Evolutionary conservation across 2,888 invertebrate genomes (phyloP).

Genomic region (Drosophila fulvimacula): DNA sequence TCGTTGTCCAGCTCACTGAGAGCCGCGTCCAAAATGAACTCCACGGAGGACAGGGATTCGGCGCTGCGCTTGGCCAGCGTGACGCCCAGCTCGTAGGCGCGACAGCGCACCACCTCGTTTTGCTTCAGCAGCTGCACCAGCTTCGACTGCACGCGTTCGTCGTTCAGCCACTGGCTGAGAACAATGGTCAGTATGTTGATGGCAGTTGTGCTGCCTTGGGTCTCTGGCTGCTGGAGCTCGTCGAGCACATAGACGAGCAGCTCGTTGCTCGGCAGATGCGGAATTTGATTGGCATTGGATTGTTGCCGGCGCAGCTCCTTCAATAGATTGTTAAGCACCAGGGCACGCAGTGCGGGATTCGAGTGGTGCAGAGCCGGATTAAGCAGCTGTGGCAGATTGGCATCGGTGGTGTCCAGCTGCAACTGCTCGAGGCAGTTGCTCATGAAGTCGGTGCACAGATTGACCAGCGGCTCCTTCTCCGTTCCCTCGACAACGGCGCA

Average conservation of each 20-base stretch:
- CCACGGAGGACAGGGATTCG: slow-evolving; percentile 87
- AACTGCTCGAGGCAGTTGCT: slow-evolving; percentile 86
- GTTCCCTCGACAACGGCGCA: slow-evolving; percentile 82
- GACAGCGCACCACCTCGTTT: slow-evolving; percentile 76
- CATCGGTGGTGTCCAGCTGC: slow-evolving; percentile 39
- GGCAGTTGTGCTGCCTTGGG: slow-evolving; percentile 70
- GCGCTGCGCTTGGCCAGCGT: slow-evolving; percentile 88
- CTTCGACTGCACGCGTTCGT: slow-evolving; percentile 56
- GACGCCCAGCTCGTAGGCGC: slow-evolving; percentile 86
- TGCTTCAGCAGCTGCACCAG: slow-evolving; percentile 64
- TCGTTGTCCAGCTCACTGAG: slow-evolving; percentile 88
- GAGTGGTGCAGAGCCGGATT: slow-evolving; percentile 88
- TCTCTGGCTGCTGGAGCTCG: slow-evolving; percentile 75
- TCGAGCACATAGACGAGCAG: slow-evolving; percentile 73
- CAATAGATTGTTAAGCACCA: slow-evolving; percentile 88
- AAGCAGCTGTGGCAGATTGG: slow-evolving; percentile 87
- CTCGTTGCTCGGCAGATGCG: slow-evolving; percentile 58
- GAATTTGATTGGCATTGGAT: slow-evolving; percentile 1
- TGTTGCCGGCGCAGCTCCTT: slow-evolving; percentile 63
- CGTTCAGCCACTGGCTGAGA: slow-evolving; percentile 62
- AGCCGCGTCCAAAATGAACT: slow-evolving; percentile 88
- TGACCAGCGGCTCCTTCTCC: slow-evolving; percentile 86
- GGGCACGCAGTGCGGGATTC: slow-evolving; percentile 87
- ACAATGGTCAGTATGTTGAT: slow-evolving; percentile 72
- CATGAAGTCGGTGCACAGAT: slow-evolving; percentile 88